Percentiles rank a stretch among this genome's conserved stretches.
These are phyloP conservation scores for Anthoscopus minutus DNA, from an alignment of 2,113 vertebrate genomes.

Conservation along the genomic window DNA sequence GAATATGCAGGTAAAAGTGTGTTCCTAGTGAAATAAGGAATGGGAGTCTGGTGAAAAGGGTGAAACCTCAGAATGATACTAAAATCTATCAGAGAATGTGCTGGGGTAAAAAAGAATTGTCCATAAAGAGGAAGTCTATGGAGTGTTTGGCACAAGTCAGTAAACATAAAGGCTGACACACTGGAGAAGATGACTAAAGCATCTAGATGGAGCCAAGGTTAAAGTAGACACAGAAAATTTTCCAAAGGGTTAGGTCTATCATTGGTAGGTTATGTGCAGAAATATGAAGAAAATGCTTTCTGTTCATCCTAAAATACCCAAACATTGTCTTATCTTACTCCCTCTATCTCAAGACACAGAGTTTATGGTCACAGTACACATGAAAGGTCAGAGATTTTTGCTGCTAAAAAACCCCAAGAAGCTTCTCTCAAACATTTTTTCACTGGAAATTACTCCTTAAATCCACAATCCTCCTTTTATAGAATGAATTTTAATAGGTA, in stretches of 20 bases:
- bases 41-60: neutral
- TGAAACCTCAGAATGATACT: neutral
- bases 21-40: neutral
- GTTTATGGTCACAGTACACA: neutral
- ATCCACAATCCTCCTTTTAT: neutral
- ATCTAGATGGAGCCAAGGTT: neutral
- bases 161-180: neutral
- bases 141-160: neutral
- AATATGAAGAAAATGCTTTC: neutral
- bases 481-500: neutral
- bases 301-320: slow-evolving; percentile 8
- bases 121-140: neutral
- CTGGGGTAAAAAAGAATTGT: neutral
- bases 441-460: neutral
- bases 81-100: neutral
- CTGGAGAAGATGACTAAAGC: neutral
- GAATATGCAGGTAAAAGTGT: neutral
- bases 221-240: slow-evolving; percentile 21
- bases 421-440: neutral
- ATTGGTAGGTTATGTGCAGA: neutral
- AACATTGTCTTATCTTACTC: neutral
- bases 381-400: neutral
- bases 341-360: neutral
- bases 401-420: neutral
- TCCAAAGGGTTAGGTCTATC: neutral